Evolutionary conservation across 2,797 vertebrate species (phyloP).

Genomic region (Podarcis lilfordi): DNA sequence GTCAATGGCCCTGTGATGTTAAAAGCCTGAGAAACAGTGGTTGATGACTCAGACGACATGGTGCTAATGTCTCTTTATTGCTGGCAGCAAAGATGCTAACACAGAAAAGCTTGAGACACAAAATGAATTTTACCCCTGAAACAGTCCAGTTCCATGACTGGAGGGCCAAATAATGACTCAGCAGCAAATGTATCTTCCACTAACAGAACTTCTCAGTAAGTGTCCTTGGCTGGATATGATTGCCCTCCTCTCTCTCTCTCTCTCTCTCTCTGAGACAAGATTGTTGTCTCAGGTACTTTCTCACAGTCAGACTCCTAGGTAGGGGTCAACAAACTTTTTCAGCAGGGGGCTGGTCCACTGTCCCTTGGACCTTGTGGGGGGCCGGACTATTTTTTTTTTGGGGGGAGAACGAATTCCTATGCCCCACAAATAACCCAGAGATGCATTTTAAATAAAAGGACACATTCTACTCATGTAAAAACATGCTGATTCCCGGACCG

Average conservation of each 20-base stretch:
- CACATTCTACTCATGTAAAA: no score
- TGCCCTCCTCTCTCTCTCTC: neutral
- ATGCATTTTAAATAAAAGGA: no score
- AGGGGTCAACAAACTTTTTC: no score
- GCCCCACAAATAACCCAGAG: no score
- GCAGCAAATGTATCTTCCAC: constrained; percentile 52
- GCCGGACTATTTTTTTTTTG: no score
- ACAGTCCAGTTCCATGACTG: constrained; percentile 56
- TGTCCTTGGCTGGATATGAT: constrained; percentile 56
- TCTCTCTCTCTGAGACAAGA: no score
- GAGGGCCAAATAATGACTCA: constrained; percentile 63
- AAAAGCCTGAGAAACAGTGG: constrained; percentile 58
- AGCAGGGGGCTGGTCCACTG: no score
- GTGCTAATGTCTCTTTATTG: constrained; percentile 56
- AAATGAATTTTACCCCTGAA: constrained; percentile 63
- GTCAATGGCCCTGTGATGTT: constrained; percentile 55
- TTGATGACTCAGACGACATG: constrained; percentile 68
- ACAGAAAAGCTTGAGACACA: constrained; percentile 65
- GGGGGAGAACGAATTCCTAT: no score
- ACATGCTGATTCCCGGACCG: no score
- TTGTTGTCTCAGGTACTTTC: neutral
- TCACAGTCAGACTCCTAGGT: neutral
- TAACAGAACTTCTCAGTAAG: constrained; percentile 28
- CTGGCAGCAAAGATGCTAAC: constrained; percentile 61
- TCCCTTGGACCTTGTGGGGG: no score